phyloP scores from a whole-genome alignment of 2,888 invertebrate species.

The Macroteleia sp. region DNA sequence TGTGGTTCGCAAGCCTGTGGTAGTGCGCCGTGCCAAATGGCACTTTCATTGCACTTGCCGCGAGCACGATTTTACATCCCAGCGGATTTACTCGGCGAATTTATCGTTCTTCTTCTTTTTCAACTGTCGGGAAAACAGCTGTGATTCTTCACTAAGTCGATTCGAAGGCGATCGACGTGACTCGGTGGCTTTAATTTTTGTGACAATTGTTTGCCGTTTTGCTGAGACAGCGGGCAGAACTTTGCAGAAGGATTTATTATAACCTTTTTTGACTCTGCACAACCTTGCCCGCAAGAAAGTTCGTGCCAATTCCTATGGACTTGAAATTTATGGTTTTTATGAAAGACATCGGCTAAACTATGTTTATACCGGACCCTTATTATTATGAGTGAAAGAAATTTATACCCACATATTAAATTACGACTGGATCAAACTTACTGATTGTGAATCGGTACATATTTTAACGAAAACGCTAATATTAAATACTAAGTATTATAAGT shows the following conservation, averaged over 20 bases:
- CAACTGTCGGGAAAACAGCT: constrained; percentile 58
- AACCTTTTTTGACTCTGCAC: constrained; percentile 3
- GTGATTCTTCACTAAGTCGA: constrained; percentile 56
- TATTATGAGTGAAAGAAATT: too few relatives aligned
- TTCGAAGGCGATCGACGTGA: constrained; percentile 58
- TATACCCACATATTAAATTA: too few relatives aligned
- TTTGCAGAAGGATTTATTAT: constrained; percentile 35
- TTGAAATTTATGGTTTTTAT: constrained; percentile 23
- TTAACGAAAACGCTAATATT: too few relatives aligned
- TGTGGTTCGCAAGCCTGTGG: constrained; percentile 2
- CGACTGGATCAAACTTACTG: too few relatives aligned
- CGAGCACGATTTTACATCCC: constrained; percentile 76
- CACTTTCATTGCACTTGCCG: too few relatives aligned
- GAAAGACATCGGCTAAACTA: constrained; percentile 1
- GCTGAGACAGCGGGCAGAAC: constrained; percentile 40
- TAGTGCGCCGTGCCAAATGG: constrained; percentile 76
- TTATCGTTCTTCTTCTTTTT: constrained; percentile 74
- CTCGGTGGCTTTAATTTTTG: constrained; percentile 53
- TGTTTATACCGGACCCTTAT: background rate
- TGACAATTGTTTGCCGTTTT: constrained; percentile 53
- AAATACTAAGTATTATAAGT: too few relatives aligned
- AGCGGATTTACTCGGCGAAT: constrained; percentile 68
- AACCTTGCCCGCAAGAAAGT: constrained; percentile 26
- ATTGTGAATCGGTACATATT: too few relatives aligned
- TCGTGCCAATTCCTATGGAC: constrained; percentile 8